Evolutionary conservation across 2,113 vertebrate genomes (phyloP).

Genomic region (Zosterops borbonicus): DNA sequence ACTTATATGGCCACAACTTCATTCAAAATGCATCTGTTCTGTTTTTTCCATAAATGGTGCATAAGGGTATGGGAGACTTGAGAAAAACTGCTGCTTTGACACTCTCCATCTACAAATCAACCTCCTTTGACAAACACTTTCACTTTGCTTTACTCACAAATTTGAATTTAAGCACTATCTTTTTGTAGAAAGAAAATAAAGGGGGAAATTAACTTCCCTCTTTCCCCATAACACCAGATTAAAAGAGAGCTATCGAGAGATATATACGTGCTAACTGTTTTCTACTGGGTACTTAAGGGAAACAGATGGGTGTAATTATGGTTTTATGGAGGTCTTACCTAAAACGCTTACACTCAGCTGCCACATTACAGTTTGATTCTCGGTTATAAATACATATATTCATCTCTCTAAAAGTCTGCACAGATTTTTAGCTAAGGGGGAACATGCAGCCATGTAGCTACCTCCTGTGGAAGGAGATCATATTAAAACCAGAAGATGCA

Average conservation of each 20-base stretch:
- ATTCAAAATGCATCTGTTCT: background rate
- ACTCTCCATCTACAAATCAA: background rate
- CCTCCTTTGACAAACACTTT: background rate
- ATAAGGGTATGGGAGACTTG: background rate
- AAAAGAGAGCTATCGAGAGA: background rate
- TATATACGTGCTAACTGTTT: background rate
- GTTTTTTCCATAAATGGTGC: background rate
- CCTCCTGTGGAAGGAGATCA: background rate
- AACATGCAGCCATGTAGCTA: background rate
- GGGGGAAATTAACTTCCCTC: background rate
- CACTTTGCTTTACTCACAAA: background rate
- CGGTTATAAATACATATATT: background rate
- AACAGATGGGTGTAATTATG: slow-evolving; percentile 6
- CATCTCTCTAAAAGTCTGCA: background rate
- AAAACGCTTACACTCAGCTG: slow-evolving; percentile 15
- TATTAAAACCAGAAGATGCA: background rate
- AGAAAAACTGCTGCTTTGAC: background rate
- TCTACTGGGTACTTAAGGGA: background rate
- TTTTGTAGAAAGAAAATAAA: background rate
- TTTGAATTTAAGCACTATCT: background rate
- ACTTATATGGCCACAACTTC: background rate
- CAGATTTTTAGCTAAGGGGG: background rate
- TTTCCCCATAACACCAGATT: background rate
- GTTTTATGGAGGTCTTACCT: slow-evolving; percentile 23
- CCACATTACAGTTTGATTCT: background rate